These are phyloP conservation scores for Hemicentrotus pulcherrimus DNA, from an alignment of 35 echinoderm and acorn worm genomes.

Conservation along the genomic window DNA sequence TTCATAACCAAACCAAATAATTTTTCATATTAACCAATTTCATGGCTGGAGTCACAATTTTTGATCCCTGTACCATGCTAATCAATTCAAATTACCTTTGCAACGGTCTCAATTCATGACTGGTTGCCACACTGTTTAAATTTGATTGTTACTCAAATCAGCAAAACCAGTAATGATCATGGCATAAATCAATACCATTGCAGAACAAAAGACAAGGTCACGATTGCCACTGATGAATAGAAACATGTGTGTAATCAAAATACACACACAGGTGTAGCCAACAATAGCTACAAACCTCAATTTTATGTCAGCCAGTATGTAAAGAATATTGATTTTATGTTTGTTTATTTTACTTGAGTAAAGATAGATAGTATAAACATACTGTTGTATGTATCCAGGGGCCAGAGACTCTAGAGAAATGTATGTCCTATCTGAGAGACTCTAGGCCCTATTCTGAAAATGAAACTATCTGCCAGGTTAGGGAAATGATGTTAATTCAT, in stretches of 20 bases:
- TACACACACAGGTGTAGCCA: background rate
- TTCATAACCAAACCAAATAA: background rate
- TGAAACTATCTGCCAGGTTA: too few species aligned
- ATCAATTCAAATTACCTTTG: too few species aligned
- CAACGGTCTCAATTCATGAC: background rate
- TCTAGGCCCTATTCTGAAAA: too few species aligned
- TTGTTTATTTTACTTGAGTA: background rate
- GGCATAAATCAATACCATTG: background rate
- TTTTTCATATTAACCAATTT: background rate
- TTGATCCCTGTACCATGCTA: too few species aligned
- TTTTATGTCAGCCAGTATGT: background rate
- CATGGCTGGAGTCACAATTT: background rate
- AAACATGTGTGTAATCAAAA: background rate
- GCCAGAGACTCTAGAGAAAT: too few species aligned
- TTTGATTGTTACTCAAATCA: background rate
- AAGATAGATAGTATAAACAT: background rate
- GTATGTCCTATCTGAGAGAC: too few species aligned
- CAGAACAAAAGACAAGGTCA: background rate
- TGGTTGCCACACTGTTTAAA: background rate
- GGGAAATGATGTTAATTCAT: too few species aligned
- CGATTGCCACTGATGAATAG: background rate
- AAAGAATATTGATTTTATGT: background rate
- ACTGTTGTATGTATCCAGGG: too few species aligned
- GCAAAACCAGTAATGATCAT: background rate
- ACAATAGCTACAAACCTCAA: background rate